A percentile compares a stretch with the other conserved stretches of the same genome.
Evolutionary conservation across 2,113 vertebrate species (phyloP).

Genomic region (Pseudorectes ferrugineus): DNA sequence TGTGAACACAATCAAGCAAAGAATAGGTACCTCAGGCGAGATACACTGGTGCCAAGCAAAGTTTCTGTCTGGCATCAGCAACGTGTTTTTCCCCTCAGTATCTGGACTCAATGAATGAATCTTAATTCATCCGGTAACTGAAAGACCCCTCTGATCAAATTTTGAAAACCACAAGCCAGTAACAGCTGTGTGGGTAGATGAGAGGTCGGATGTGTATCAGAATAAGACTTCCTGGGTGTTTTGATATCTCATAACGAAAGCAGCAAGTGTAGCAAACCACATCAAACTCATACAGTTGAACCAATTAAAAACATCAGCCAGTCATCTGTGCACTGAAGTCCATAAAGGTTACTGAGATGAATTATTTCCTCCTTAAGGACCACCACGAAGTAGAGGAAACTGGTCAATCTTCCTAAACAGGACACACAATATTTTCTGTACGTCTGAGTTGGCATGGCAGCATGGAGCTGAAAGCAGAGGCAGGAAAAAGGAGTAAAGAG

Average conservation of each 20-base stretch:
- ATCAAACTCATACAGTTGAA: background rate
- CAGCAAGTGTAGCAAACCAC: constrained; percentile 42
- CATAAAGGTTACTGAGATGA: background rate
- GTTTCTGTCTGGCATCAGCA: background rate
- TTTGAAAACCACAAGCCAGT: background rate
- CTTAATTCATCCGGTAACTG: background rate
- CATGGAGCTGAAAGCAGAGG: background rate
- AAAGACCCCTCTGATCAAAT: background rate
- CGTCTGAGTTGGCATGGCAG: background rate
- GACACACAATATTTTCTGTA: background rate
- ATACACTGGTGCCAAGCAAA: background rate
- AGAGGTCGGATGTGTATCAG: background rate
- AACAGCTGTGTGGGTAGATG: constrained; percentile 1
- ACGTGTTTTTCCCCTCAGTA: background rate
- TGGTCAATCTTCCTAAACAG: background rate
- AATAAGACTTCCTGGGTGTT: background rate
- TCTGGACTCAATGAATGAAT: background rate
- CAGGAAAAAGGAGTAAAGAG: background rate
- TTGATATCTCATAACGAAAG: background rate
- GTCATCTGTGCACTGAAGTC: background rate
- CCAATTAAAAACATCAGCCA: constrained; percentile 24
- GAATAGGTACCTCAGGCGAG: background rate
- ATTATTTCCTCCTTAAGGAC: background rate
- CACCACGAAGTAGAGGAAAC: background rate
- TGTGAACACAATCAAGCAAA: background rate